Conservation (phyloP, 2,797 vertebrate genomes). For the Myiothlypis chrysogaster region DNA sequence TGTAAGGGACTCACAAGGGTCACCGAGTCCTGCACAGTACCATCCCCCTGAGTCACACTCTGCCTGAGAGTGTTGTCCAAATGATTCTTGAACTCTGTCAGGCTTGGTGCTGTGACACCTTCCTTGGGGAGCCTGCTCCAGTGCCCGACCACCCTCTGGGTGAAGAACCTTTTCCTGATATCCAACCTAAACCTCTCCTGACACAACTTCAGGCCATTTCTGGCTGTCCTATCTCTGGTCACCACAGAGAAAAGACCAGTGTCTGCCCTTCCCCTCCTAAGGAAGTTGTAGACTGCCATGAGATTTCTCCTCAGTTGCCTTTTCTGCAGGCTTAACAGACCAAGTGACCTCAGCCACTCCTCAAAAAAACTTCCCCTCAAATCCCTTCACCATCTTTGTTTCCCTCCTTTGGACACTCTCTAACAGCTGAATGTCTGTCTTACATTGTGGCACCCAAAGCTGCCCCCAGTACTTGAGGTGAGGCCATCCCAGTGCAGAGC, state of each 20-base stretch:
- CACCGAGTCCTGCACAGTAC: too few relatives aligned
- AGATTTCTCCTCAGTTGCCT: neutral
- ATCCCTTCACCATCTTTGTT: neutral
- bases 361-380: neutral
- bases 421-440: neutral
- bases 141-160: rapidly evolving
- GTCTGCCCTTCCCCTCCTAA: neutral
- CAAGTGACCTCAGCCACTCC: neutral
- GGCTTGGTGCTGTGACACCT: neutral
- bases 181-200: neutral
- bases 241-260: neutral
- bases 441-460: rapidly evolving
- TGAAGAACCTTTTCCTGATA: neutral
- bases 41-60: neutral
- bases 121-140: neutral
- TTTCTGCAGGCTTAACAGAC: neutral
- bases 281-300: neutral
- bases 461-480: rapidly evolving
- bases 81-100: neutral
- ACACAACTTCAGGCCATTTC: neutral
- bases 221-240: too few relatives aligned
- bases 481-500: rapidly evolving
- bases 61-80: neutral
- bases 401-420: rapidly evolving
- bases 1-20: neutral